phyloP scores from a whole-genome alignment of 2,888 invertebrate genomes.

The Mechanitis mazaeus region DNA sequence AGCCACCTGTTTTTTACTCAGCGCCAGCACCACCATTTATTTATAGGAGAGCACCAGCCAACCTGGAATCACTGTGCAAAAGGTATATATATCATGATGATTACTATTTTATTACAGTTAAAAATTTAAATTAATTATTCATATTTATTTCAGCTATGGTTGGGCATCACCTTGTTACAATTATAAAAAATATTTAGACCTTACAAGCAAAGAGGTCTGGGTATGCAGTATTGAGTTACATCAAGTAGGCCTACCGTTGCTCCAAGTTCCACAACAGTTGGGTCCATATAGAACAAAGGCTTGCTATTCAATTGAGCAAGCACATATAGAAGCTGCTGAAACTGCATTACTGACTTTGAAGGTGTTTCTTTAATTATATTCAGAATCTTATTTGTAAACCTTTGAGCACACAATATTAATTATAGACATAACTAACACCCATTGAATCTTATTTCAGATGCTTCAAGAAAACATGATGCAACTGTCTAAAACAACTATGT shows the following conservation, averaged over 20 bases:
- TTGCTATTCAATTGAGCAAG: conserved; percentile 49
- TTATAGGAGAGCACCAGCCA: conserved; percentile 56
- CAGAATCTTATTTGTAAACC: not conserved
- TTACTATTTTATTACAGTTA: not conserved
- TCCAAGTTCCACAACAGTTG: conserved; percentile 40
- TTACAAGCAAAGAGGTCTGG: conserved; percentile 47
- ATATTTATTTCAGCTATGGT: conserved; percentile 46
- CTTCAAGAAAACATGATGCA: conserved; percentile 46
- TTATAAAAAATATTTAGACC: conserved; percentile 51
- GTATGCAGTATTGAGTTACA: conserved; percentile 54
- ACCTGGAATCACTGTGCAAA: conserved; percentile 63
- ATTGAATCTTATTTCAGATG: conserved; percentile 39
- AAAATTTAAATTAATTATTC: conserved; percentile 1
- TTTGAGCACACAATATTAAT: no score
- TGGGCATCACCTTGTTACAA: conserved; percentile 58
- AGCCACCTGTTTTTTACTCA: conserved; percentile 29
- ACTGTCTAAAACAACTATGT: conserved; percentile 41
- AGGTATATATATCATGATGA: conserved; percentile 40
- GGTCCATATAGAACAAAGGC: conserved; percentile 51
- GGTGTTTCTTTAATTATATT: conserved; percentile 37
- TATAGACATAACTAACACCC: not conserved
- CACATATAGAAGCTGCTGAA: conserved; percentile 58
- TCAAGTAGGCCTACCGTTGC: conserved; percentile 50
- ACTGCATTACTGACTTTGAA: conserved; percentile 52
- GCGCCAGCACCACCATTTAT: conserved; percentile 31